Percentiles rank a stretch among this genome's conserved stretches.
Evolutionary conservation across 2,888 invertebrate species (phyloP).

Genomic region (Tupiocoris notatus): DNA sequence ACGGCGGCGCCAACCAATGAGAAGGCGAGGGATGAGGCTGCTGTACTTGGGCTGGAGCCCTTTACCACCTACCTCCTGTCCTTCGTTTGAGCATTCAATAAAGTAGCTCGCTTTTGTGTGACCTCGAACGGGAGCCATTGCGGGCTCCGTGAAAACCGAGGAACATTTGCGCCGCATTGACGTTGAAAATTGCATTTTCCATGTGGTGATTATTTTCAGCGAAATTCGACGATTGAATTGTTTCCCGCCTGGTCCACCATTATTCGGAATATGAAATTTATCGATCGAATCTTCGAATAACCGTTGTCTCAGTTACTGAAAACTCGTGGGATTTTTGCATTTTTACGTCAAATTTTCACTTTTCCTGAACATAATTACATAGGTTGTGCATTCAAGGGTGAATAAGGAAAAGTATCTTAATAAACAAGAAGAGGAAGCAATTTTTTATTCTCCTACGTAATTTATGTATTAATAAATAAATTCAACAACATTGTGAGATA

Average conservation of each 20-base stretch:
- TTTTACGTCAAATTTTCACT: too few relatives aligned
- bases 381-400: not conserved
- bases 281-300: too few relatives aligned
- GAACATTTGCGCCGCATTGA: too few relatives aligned
- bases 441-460: constrained; percentile 25
- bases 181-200: too few relatives aligned
- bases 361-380: too few relatives aligned
- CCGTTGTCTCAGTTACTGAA: too few relatives aligned
- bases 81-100: not conserved
- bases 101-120: not conserved
- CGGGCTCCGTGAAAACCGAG: too few relatives aligned
- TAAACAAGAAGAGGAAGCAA: constrained; percentile 38
- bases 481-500: constrained; percentile 19
- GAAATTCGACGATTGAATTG: too few relatives aligned
- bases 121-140: not conserved
- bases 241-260: too few relatives aligned
- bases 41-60: not conserved
- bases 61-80: not conserved
- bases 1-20: not conserved
- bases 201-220: too few relatives aligned
- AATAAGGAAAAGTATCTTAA: not conserved
- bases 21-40: not conserved
- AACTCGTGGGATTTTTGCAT: too few relatives aligned
- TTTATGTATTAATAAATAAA: constrained; percentile 15
- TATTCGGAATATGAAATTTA: too few relatives aligned